Base-by-base conservation (phyloP, 2,797 vertebrate species). In the Acanthurus lineatus region DNA sequence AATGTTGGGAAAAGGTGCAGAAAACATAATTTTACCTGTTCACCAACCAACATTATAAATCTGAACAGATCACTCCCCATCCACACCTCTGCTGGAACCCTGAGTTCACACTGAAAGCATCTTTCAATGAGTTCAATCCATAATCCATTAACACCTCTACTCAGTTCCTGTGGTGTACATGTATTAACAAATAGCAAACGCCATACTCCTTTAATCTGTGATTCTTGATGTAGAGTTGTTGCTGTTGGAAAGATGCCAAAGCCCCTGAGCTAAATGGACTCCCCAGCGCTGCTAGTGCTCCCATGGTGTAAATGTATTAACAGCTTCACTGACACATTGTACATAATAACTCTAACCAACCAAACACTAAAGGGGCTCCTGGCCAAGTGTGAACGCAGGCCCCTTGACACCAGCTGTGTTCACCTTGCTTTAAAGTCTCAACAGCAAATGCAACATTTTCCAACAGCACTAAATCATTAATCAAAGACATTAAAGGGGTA, bases 261-360 rank as follows among this genome's bases (percentile, higher is more conserved):
- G 73, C 75, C 86, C 76, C 75, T 62, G 73, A 89, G 89, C 83
- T 93, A 90, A 92, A 88, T 86, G 79, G 86, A 91, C 88, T 90
- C 69, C 80, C 77, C 76, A 81, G 79, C 73, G 76, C 72, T 8
- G 19, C 60, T 76, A 72, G 65, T 81, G 75, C 79, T 92, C 89
- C 85, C 82, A 72, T 64, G 70, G 89, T 76, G 84, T 85, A 84
- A 89, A 89, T 84, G 83, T 81, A 93, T 91, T 90, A 90, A 87
- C 88, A 90, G 76, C 80, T 80, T 82, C 66, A 57, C 82, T 87
- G 89, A 89, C 85, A 89, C 45, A 54, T 76, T 77, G 59, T 76
- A 73, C 79, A 85, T 85, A 88, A 89, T 77, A 92, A 79, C 81
- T 87, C 76, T 80, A 83, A 86, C 80, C 71, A 84, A 88, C 81